phyloP scores from a whole-genome alignment of 30 jellyfish, hydroid and myxozoan species.

The Hydra vulgaris region DNA sequence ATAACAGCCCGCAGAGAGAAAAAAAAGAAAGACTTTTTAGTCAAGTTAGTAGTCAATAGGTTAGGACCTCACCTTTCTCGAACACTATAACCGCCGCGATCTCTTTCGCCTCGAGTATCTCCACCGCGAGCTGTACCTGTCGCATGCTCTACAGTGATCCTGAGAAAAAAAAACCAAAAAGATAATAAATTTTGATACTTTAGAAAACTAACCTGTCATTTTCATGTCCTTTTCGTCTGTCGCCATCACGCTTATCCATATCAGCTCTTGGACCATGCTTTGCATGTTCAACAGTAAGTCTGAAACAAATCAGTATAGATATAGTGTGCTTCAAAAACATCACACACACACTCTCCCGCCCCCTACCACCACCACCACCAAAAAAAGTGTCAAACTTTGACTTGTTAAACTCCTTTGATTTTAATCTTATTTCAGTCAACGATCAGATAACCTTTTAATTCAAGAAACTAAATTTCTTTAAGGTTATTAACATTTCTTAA shows the following conservation, averaged over 20 bases:
- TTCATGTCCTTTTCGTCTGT: not conserved
- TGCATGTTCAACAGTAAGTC: conserved; percentile 21
- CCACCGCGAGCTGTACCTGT: conserved; percentile 37
- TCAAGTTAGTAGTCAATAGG: not conserved
- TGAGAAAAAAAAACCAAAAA: not conserved
- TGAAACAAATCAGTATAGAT: not conserved
- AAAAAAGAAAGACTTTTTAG: not conserved
- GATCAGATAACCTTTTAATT: too few relatives aligned
- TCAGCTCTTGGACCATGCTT: conserved; percentile 6
- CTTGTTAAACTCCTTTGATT: too few relatives aligned
- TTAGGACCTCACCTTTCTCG: conserved; percentile 7
- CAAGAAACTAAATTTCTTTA: too few relatives aligned
- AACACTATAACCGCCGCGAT: conserved; percentile 22
- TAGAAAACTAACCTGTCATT: conserved; percentile 6
- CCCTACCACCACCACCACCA: too few relatives aligned
- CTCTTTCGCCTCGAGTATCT: conserved; percentile 23
- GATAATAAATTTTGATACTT: not conserved
- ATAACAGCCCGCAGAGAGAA: not conserved
- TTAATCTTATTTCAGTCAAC: too few relatives aligned
- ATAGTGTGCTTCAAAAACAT: too few relatives aligned
- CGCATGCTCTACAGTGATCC: conserved; percentile 34
- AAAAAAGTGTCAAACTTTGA: too few relatives aligned
- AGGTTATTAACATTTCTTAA: too few relatives aligned
- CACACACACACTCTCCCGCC: too few relatives aligned
- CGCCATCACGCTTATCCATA: not conserved